Base-by-base conservation (phyloP, 2,797 vertebrate genomes). In the Dallia pectoralis region DNA sequence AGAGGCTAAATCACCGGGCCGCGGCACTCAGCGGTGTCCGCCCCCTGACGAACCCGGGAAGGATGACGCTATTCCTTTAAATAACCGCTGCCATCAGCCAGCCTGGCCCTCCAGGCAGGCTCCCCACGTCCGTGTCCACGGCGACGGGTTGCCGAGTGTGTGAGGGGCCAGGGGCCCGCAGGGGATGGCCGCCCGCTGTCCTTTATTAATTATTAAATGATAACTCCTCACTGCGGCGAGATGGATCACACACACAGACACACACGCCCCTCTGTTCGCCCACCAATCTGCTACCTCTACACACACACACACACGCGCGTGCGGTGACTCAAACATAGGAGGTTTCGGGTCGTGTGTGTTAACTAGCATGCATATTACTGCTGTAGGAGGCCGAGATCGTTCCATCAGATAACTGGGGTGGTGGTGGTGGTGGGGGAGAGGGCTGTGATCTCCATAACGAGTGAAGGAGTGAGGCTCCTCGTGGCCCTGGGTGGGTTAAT, bases 201-300 rank as follows among this genome's bases (percentile, higher is more conserved):
- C 94, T 95, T 95, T 95, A 95, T 96, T 94, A 95, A 95, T 95
- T 95, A 97, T 96, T 95, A 92, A 96, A 91, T 91, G 89, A 92
- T 83, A 84, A 91, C 88, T 93, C 81, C 69, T 44, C 83, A 67
- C 65, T 67, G 36, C 65, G 22, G 65, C 19, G 0, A 89, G 90
- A 91, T 89, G 86, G 89, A 91, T 90, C 51, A 59, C 33, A 32
- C 69, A 22, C 63, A 67, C 71, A 81, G 70, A 76, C 80, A 73
- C 74, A 71, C 32, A 4, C 30, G 2, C 53, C 5, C 56, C 29
- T 48, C 32, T 7, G 19, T n/a, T 61, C 49, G 4, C 56, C 59
- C 33, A 44, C 25, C 19, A 36, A 61, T 33, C 16, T 27, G 27
- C 56, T 33, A 33, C 40, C 19, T 19, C 18, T 11, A 12, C 47